A percentile compares a stretch with the other conserved stretches of the same genome.
Evolutionary conservation across 2,113 vertebrate species (phyloP).

Genomic region (Solea solea): DNA sequence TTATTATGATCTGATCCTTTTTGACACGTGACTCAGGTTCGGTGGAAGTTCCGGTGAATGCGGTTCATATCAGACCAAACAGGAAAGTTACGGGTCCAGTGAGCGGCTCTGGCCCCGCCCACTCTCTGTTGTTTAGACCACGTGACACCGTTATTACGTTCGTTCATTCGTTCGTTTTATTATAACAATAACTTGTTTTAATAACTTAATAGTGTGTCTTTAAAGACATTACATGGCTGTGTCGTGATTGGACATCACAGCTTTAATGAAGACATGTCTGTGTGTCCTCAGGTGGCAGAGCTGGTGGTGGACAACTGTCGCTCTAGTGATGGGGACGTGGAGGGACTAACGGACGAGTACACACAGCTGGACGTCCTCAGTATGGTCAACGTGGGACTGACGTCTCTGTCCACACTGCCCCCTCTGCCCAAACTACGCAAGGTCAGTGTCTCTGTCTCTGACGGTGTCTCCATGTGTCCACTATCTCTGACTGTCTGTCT

Average conservation of each 20-base stretch:
- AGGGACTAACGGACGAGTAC: conserved; percentile 94
- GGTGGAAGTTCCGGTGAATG: no score
- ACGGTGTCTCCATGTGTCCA: background rate
- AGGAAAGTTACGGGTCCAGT: no score
- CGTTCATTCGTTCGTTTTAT: no score
- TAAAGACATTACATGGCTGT: no score
- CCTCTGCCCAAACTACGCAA: conserved; percentile 94
- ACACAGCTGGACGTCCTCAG: conserved; percentile 93
- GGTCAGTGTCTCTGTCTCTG: conserved; percentile 77
- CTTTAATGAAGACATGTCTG: background rate
- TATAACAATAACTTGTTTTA: no score
- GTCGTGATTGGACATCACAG: background rate
- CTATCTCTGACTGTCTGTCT: background rate
- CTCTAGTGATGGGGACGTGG: conserved; percentile 91
- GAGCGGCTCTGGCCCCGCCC: no score
- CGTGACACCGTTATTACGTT: no score
- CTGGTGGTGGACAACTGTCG: conserved; percentile 94
- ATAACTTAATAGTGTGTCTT: no score
- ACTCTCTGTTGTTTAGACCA: no score
- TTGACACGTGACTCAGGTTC: no score
- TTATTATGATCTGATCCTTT: no score
- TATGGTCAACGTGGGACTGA: conserved; percentile 92
- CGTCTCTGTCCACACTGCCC: conserved; percentile 91
- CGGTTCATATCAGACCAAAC: no score
- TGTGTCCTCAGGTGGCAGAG: conserved; percentile 84